phyloP scores from a whole-genome alignment of 2,113 vertebrate genomes.

The Amphiprion ocellaris region DNA sequence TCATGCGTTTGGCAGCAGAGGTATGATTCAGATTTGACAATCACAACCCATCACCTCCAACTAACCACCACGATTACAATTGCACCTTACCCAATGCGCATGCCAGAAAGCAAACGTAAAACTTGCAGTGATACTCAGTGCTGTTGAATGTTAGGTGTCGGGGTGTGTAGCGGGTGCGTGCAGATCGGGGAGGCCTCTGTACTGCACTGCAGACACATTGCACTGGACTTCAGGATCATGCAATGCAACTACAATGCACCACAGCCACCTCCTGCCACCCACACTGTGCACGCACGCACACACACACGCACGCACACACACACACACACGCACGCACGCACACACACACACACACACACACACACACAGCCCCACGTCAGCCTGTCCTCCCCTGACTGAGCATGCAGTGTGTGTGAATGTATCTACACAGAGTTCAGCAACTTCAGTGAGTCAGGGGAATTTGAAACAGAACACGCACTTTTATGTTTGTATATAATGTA shows the following conservation, averaged over 20 bases:
- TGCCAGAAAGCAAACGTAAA: background rate
- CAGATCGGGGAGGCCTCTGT: constrained; percentile 88
- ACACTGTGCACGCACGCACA: constrained; percentile 50
- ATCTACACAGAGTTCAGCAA: background rate
- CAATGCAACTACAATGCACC: constrained; percentile 99
- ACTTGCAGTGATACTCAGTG: background rate
- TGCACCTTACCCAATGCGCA: background rate
- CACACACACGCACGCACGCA: constrained; percentile 29
- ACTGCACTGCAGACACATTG: constrained; percentile 98
- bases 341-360: background rate
- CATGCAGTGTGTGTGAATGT: constrained; percentile 18
- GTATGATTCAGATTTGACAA: background rate
- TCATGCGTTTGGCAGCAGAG: no score
- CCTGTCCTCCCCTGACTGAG: constrained; percentile 2
- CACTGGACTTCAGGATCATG: constrained; percentile 91
- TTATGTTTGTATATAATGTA: background rate
- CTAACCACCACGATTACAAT: background rate
- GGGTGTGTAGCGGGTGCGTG: constrained; percentile 71
- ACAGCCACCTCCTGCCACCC: constrained; percentile 78
- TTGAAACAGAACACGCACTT: background rate
- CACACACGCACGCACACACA: background rate
- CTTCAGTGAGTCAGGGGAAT: background rate
- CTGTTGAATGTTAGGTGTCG: constrained; percentile 9
- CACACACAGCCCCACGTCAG: constrained; percentile 37
- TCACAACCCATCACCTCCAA: background rate